Evolutionary conservation across 2,888 invertebrate species (phyloP).

Genomic region (Idaea dimidiata): DNA sequence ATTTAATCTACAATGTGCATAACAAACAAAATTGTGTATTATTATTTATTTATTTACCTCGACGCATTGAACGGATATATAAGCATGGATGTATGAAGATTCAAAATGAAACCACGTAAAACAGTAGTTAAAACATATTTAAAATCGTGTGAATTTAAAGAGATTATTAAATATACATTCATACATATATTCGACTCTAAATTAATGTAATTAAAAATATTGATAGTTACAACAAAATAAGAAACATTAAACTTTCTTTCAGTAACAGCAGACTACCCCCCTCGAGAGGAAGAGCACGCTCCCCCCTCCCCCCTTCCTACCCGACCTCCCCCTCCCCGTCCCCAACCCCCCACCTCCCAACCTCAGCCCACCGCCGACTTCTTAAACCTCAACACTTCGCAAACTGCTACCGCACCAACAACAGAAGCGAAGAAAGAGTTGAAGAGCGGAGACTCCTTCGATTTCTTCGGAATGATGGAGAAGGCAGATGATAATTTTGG

Average conservation of each 20-base stretch:
- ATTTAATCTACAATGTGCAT: not conserved
- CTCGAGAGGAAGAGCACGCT: slow-evolving; percentile 42
- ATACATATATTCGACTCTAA: too few species aligned
- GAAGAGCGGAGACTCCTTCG: slow-evolving; percentile 78
- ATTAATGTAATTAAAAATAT: too few species aligned
- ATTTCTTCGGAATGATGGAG: slow-evolving; percentile 81
- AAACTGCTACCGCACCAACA: slow-evolving; percentile 25
- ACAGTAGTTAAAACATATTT: too few species aligned
- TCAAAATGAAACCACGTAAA: too few species aligned
- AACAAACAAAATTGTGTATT: not conserved
- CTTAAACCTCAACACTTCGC: slow-evolving; percentile 49
- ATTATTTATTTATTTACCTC: too few species aligned
- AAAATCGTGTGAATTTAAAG: too few species aligned
- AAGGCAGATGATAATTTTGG: slow-evolving; percentile 77
- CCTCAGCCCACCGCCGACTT: slow-evolving; percentile 55
- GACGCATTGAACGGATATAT: too few species aligned
- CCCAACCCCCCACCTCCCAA: slow-evolving; percentile 41
- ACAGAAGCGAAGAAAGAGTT: slow-evolving; percentile 45
- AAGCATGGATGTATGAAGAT: too few species aligned
- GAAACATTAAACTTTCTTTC: slow-evolving; percentile 15
- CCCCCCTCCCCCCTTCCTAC: slow-evolving; percentile 41
- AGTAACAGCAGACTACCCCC: slow-evolving; percentile 66
- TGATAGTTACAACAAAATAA: too few species aligned
- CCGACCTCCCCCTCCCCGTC: slow-evolving; percentile 43
- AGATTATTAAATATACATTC: too few species aligned